Evolutionary conservation across 2,113 vertebrate genomes (phyloP).

Genomic region (Gallinago undulata): DNA sequence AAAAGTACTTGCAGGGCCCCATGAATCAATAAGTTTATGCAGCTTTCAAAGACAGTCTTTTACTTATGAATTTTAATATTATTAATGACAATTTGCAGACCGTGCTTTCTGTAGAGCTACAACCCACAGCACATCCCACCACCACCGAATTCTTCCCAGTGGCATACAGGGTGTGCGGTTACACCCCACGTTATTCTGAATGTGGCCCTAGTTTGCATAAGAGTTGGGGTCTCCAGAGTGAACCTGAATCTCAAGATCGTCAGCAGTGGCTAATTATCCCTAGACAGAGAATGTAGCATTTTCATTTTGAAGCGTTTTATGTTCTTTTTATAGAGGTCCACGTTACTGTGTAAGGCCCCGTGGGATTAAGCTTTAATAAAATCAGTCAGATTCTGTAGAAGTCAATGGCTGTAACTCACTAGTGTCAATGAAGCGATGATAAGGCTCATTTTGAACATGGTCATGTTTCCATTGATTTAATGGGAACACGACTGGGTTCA

Average conservation of each 20-base stretch:
- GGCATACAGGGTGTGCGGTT: background rate
- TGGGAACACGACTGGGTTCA: background rate
- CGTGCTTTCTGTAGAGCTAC: background rate
- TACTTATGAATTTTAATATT: background rate
- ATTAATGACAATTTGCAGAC: background rate
- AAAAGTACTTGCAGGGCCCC: background rate
- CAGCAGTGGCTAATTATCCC: background rate
- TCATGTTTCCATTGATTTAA: background rate
- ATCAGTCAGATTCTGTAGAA: background rate
- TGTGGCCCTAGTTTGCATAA: accelerated
- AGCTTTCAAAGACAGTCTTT: background rate
- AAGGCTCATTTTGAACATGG: background rate
- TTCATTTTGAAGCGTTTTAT: background rate
- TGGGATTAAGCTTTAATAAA: conserved; percentile 20
- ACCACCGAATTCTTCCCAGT: background rate
- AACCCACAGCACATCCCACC: background rate
- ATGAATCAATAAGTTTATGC: background rate
- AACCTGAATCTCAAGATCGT: background rate
- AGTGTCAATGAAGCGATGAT: background rate
- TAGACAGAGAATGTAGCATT: accelerated
- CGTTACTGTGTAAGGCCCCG: background rate
- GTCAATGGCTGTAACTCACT: background rate
- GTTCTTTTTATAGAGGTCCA: background rate
- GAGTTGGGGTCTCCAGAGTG: background rate
- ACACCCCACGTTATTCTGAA: background rate